Evolutionary conservation across 1,140 invertebrate species (phyloP).

Genomic region (Popillia japonica): DNA sequence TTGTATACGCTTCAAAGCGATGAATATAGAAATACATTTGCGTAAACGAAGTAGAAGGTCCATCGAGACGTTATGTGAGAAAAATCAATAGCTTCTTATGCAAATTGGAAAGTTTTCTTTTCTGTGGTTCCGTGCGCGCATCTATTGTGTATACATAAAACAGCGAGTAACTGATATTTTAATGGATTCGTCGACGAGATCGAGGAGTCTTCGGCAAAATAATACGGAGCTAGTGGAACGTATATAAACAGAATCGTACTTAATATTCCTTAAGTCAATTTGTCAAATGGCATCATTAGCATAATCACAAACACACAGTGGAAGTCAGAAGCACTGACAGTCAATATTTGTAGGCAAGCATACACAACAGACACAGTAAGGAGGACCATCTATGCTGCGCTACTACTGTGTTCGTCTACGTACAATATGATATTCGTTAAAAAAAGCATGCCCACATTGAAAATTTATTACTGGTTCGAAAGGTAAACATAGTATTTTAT

Average conservation of each 20-base stretch:
- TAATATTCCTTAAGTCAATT: conserved; percentile 41
- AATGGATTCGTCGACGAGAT: conserved; percentile 37
- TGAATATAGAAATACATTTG: not conserved
- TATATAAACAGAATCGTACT: conserved; percentile 39
- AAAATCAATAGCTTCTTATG: conserved; percentile 39
- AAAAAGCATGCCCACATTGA: conserved; percentile 12
- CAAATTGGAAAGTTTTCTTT: conserved; percentile 34
- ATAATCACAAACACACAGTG: conserved; percentile 39
- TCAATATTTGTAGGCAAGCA: conserved; percentile 42
- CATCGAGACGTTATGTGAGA: conserved; percentile 13
- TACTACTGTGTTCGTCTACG: not conserved
- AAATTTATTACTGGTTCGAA: conserved; percentile 36
- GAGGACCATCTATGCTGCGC: not conserved
- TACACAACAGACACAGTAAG: not conserved
- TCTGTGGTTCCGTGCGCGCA: not conserved
- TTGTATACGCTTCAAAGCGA: too few species aligned
- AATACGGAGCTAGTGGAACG: not conserved
- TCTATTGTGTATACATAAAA: conserved; percentile 36
- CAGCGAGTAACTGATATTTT: conserved; percentile 36
- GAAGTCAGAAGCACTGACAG: conserved; percentile 24
- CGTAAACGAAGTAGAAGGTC: not conserved
- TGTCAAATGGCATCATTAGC: conserved; percentile 44
- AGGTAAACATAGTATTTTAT: conserved; percentile 38
- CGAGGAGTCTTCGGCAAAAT: conserved; percentile 12
- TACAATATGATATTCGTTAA: conserved; percentile 6